Conservation (phyloP, 2,113 vertebrate species). For the Eurystomus gularis region DNA sequence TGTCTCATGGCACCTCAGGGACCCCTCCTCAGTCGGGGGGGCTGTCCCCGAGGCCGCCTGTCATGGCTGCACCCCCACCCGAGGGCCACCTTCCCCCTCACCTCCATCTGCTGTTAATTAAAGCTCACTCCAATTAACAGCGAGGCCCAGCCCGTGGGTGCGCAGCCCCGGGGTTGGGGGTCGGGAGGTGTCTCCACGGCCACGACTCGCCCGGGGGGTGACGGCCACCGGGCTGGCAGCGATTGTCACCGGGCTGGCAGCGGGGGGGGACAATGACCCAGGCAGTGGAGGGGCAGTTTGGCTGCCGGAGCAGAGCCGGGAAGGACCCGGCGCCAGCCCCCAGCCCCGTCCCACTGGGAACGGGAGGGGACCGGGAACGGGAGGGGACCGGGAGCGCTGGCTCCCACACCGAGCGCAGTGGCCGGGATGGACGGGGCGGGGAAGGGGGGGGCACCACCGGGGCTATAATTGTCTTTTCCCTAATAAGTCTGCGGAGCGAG, state of each 20-base stretch:
- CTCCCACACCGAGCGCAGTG: not conserved
- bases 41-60: not conserved
- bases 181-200: not conserved
- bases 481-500: not conserved
- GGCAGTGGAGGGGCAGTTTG: too few relatives aligned
- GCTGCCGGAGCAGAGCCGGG: too few relatives aligned
- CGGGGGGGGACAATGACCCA: too few relatives aligned
- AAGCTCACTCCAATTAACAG: not conserved
- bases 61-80: not conserved
- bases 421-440: too few relatives aligned
- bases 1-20: not conserved
- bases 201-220: accelerated
- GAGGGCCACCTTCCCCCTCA: not conserved
- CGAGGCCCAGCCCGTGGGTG: not conserved
- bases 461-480: not conserved
- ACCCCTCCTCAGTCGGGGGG: not conserved
- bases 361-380: not conserved
- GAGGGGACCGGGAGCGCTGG: too few relatives aligned
- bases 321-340: not conserved
- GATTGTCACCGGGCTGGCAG: not conserved
- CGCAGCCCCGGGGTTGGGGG: not conserved
- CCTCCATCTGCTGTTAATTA: not conserved
- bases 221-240: not conserved
- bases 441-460: not conserved
- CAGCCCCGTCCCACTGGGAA: not conserved